phyloP scores from a whole-genome alignment of 2,888 invertebrate genomes.

The Agapostemon virescens region DNA sequence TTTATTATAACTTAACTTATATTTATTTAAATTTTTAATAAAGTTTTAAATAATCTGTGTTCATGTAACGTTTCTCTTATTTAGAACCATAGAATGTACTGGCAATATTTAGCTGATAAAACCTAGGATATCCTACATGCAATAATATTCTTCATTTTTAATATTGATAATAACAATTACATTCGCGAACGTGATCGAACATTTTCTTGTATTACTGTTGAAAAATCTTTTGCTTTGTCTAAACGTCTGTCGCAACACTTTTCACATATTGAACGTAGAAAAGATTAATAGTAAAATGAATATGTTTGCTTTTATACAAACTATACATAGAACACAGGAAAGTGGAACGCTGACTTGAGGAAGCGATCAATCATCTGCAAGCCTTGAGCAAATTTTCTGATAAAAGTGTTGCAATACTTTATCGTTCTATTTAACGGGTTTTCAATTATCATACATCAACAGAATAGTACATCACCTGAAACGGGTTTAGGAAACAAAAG shows the following conservation, averaged over 20 bases:
- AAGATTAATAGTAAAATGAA: not conserved
- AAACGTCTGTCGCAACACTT: not conserved
- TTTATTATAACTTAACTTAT: too few relatives aligned
- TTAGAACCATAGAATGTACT: not conserved
- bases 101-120: not conserved
- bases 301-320: not conserved
- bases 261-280: not conserved
- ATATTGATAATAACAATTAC: not conserved
- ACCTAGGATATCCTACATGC: not conserved
- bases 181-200: not conserved
- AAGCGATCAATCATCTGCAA: not conserved
- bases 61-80: too few relatives aligned
- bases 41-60: too few relatives aligned
- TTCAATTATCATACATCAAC: not conserved
- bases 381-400: constrained; percentile 3
- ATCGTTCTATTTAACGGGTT: not conserved
- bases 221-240: not conserved
- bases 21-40: too few relatives aligned
- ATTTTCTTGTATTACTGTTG: not conserved
- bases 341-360: not conserved
- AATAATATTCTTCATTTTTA: not conserved
- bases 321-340: not conserved
- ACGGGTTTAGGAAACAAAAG: not conserved
- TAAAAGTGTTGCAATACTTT: not conserved
- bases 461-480: not conserved